These are phyloP conservation scores for Tenthredo scrophulariae DNA, from an alignment of 2,888 invertebrate species.

Conservation along the genomic window DNA sequence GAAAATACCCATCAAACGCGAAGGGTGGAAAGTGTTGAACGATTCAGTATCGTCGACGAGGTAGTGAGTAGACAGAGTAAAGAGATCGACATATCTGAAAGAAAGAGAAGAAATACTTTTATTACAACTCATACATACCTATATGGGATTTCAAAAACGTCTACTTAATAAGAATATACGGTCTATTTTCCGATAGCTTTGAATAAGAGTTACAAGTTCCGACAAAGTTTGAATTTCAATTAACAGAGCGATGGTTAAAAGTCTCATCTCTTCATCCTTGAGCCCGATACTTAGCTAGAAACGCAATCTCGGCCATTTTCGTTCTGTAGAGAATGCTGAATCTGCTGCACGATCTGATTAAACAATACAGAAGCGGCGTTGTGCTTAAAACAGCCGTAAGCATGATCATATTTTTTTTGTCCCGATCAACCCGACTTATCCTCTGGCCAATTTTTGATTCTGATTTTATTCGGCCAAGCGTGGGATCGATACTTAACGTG, in stretches of 20 bases:
- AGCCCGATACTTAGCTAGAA: conserved; percentile 31
- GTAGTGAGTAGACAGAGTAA: conserved; percentile 85
- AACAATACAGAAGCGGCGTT: background rate
- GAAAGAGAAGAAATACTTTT: background rate
- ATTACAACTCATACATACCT: background rate
- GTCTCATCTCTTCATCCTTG: conserved; percentile 48
- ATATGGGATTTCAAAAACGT: background rate
- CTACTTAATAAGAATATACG: background rate
- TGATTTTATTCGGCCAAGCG: background rate
- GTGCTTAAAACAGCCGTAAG: background rate
- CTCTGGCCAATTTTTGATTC: background rate
- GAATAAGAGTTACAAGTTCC: background rate
- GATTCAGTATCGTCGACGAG: conserved; percentile 83
- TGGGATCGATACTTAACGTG: conserved; percentile 8
- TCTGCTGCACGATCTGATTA: background rate
- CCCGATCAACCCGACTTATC: background rate
- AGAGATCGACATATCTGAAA: conserved; percentile 82
- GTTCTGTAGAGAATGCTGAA: background rate
- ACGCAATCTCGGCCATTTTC: conserved; percentile 26
- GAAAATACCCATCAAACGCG: conserved; percentile 87
- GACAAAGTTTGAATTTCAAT: conserved; percentile 17
- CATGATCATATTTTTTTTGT: background rate
- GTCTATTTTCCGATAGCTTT: background rate
- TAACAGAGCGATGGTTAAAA: background rate
- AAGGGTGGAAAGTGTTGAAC: conserved; percentile 85